Base-by-base conservation (phyloP, 2,113 vertebrate genomes). In the Vombatus ursinus region DNA sequence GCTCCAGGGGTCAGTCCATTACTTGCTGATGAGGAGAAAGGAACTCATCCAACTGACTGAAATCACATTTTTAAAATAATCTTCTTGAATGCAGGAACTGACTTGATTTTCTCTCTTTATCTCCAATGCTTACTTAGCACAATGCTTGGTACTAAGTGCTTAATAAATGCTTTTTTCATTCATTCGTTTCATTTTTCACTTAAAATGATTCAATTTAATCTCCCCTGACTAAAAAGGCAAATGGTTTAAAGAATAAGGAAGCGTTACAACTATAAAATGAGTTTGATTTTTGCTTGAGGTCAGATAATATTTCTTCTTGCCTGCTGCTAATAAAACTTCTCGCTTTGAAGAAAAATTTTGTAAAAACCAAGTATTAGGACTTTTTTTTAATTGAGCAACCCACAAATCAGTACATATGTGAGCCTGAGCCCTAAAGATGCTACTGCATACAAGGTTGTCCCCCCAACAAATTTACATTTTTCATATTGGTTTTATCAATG, bases 271-370 rank as follows among this genome's bases (percentile, higher is more conserved):
- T 92, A 90, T 24, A 28, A 22, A 68, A 47, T 3, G 52, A 68
- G 50, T 25, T 16, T 90, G 90, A 95, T 95, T 54, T 54, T 14
- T 51, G 54, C 51, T 44, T 68, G 3, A 48, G 52, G 1, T 48
- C 47, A 28, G 61, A 90, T 93, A 94, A 90, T 77, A 47, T 51
- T 57, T 51, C 93, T 96, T 53, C 90, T 48, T 26, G 7, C 3
- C 9, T 51, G 11, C 48, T 94, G n/a, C 51, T 84, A 51, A 92
- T 57, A 93, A 26, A 52, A 19, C 25, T 28, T 94, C 44, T 52
- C 53, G 52, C 22, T 37, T 28, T 84, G 50, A 54, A 92, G 90
- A 91, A 94, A 96, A 95, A 90, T 19, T 90, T 93, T 49, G 77
- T 22, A 48, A 44, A 92, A 54, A 51, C 84, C 23, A 93, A 47